Evolutionary conservation across 2,113 vertebrate species (phyloP).

Genomic region (Illadopsis cleaveri): DNA sequence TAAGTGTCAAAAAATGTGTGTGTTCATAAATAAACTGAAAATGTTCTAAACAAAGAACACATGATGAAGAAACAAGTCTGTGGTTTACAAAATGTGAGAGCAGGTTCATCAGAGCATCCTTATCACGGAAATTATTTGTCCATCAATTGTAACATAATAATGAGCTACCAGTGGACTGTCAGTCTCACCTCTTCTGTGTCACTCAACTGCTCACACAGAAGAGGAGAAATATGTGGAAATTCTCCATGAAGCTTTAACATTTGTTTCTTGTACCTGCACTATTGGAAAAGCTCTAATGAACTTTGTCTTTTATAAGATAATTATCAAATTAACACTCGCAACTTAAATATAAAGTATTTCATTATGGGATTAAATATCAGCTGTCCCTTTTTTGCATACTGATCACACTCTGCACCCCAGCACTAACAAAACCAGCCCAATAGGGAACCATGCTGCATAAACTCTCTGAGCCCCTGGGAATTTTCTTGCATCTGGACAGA

Average conservation of each 20-base stretch:
- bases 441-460: background rate
- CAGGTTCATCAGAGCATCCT: background rate
- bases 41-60: background rate
- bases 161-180: background rate
- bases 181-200: background rate
- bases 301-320: background rate
- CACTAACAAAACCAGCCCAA: background rate
- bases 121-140: background rate
- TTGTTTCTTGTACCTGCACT: background rate
- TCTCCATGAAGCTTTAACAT: background rate
- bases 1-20: background rate
- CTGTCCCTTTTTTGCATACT: background rate
- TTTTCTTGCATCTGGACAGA: background rate
- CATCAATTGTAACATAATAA: background rate
- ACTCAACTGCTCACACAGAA: background rate
- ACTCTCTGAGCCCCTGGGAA: background rate
- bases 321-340: background rate
- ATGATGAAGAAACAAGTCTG: background rate
- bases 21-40: background rate
- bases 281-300: background rate
- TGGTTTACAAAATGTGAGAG: background rate
- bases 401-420: background rate
- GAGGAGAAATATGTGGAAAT: background rate
- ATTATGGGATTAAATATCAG: background rate
- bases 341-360: background rate